Conservation (phyloP, 2,888 invertebrate species). For the Sphinx pinastri region DNA sequence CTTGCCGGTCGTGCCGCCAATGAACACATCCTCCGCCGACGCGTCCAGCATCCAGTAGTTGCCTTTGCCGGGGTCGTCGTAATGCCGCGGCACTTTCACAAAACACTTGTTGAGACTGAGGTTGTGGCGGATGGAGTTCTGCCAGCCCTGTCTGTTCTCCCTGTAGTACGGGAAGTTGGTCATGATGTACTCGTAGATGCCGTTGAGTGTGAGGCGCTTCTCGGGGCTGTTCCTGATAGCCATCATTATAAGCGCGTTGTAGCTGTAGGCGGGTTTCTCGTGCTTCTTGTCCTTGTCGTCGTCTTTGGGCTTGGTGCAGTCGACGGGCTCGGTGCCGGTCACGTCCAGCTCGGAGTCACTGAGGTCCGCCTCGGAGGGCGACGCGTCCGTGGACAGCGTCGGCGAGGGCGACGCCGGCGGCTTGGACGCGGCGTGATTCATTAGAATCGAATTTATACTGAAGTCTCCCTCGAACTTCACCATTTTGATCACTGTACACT, state of each 20-base stretch:
- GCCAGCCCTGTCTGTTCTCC: conserved; percentile 99
- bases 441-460: conserved; percentile 91
- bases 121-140: conserved; percentile 99
- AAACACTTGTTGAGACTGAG: conserved; percentile 99
- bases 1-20: conserved; percentile 98
- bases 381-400: conserved; percentile 66
- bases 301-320: conserved; percentile 85
- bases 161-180: conserved; percentile 98
- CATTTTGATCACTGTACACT: conserved; percentile 66
- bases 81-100: conserved; percentile 98
- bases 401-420: conserved; percentile 76
- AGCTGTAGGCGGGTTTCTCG: conserved; percentile 98
- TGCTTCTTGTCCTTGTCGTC: conserved; percentile 85
- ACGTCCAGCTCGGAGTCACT: conserved; percentile 90
- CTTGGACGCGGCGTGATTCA: conserved; percentile 77
- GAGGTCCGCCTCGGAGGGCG: conserved; percentile 70
- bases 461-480: conserved; percentile 88
- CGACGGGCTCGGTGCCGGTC: conserved; percentile 89
- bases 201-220: conserved; percentile 96
- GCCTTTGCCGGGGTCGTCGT: conserved; percentile 99
- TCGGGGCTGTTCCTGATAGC: conserved; percentile 98
- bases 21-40: conserved; percentile 99
- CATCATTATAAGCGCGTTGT: conserved; percentile 99
- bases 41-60: conserved; percentile 99
- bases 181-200: conserved; percentile 99